Base-by-base conservation (phyloP, 1,140 invertebrate genomes). In the Anthonomus grandis region DNA sequence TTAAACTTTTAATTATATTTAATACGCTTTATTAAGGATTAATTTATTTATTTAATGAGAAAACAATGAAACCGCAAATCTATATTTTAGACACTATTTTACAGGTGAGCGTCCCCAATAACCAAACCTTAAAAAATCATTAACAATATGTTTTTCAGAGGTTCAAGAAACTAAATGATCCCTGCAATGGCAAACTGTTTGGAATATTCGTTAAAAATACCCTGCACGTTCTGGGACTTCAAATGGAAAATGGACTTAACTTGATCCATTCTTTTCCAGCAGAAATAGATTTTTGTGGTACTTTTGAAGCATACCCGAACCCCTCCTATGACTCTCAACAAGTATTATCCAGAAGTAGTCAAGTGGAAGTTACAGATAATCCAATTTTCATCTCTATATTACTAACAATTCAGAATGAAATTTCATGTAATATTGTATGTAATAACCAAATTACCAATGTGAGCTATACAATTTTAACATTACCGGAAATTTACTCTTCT, bases 331-430 rank as follows among this genome's bases (percentile, higher is more conserved):
- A 62, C 54, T 52, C 57, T 34, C 27, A 65, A 46, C 44, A 61
- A 23, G 49, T 63, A 6, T 54, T 57, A 13, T 42, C 55, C 41
- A 49, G 46, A 50, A 74, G 78, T 60, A 64, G 84, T 78, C 81
- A 85, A 68, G 81, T 88, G 60, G 84, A 88, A 71, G 83, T 87
- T 50, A 88, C 86, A 42, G 86, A 88, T 68, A 88, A 87, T 75
- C 86, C 85, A 22, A 75, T 89, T 34, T 74, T 87, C 54, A 72
- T 89, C 21, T 81, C 81, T 64, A 82, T 78, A 62, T 74, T 75
- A n/a, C 57, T 80, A 18, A 77, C 47, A 31, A 55, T 41, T 21
- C 22, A 50, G 44, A 78, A 80, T 53, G 77, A 79, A 15, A 65
- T 88, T 44, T 75, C 81, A 64, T 78, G 85, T 9, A 82, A 82